Evolutionary conservation across 2,888 invertebrate species (phyloP), one percentile per base, ranked within the genome.

Genomic region (Harmothoe impar): DNA sequence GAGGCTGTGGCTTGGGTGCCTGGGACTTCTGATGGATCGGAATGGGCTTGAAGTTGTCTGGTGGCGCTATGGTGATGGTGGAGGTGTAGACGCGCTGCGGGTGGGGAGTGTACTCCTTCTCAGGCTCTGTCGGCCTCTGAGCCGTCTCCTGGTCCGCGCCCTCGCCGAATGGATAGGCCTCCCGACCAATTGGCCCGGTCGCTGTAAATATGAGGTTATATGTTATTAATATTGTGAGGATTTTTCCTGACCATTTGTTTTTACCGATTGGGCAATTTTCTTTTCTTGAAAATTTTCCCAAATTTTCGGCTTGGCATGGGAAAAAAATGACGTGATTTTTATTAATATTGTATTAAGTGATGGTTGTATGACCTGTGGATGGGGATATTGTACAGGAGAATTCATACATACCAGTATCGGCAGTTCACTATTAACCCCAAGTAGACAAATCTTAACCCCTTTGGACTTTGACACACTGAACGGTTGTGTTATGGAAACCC

Each of bases 41-140:
- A 52, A 94, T 92, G 89, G 95, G 93, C 91, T 94, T 93, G 93
- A 95, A 95, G 90, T 92, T 92, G 7, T 93, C 91, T 5, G 95
- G 95, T 0, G 95, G 93, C 25, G 91, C 62, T 81, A 93, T 90
- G 23, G 92, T 92, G 89, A 93, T 93, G 77, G 91, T 88, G 68
- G 89, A 91, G 23, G 92, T 93, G 92, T 93, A 93, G 20, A 91
- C 91, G 56, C 92, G 92, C 86, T 91, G 91, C 0, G 93, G 91
- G 77, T 93, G 93, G 15, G 93, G 93, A 33, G 89, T 90, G 91
- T 93, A 93, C 89, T 93, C 93, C 20, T 89, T 89, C 88, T 93
- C 93, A 20, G 93, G 93, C 84, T 93, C 93, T 0, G 92, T 89
- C 17, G 92, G 92, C 23, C 88, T 81, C 51, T 89, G 89, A 0